Percentiles rank a stretch among this genome's conserved stretches.
Conservation (phyloP, 1,140 invertebrate genomes). For the Brachionus paranguensis region DNA sequence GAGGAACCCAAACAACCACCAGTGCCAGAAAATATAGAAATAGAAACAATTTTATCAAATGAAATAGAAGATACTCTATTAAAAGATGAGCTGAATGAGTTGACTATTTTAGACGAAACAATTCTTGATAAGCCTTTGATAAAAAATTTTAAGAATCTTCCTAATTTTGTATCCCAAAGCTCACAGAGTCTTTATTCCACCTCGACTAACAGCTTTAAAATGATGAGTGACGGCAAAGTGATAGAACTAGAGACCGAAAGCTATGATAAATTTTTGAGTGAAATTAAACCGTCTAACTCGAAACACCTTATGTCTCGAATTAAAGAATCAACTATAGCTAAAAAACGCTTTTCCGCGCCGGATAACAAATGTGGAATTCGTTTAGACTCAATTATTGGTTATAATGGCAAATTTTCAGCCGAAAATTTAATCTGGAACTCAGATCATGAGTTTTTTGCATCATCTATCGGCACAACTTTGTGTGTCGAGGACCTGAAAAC, state of each 20-base stretch:
- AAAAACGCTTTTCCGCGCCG: slow-evolving; percentile 53
- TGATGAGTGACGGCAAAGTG: neutral
- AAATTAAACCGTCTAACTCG: neutral
- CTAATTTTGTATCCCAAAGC: neutral
- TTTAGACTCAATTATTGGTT: slow-evolving; percentile 51
- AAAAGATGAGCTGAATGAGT: neutral
- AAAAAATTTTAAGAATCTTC: neutral
- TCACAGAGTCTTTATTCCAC: neutral
- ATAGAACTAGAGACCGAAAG: neutral
- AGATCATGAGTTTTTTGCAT: slow-evolving; percentile 50
- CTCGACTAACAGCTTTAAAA: neutral
- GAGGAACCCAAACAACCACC: slow-evolving; percentile 11
- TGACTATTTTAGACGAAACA: neutral
- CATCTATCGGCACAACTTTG: slow-evolving; percentile 50
- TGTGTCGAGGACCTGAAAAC: slow-evolving; percentile 52
- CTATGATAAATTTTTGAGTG: neutral
- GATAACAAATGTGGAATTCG: slow-evolving; percentile 52
- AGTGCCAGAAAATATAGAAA: neutral
- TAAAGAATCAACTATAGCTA: slow-evolving; percentile 28
- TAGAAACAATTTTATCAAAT: slow-evolving; percentile 13
- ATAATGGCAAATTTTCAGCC: slow-evolving; percentile 48
- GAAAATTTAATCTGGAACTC: slow-evolving; percentile 17
- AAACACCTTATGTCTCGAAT: neutral
- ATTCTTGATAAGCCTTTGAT: neutral
- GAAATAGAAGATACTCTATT: slow-evolving; percentile 7